Base-by-base conservation (phyloP, 2,888 invertebrate genomes). In the Drosophila falleni region DNA sequence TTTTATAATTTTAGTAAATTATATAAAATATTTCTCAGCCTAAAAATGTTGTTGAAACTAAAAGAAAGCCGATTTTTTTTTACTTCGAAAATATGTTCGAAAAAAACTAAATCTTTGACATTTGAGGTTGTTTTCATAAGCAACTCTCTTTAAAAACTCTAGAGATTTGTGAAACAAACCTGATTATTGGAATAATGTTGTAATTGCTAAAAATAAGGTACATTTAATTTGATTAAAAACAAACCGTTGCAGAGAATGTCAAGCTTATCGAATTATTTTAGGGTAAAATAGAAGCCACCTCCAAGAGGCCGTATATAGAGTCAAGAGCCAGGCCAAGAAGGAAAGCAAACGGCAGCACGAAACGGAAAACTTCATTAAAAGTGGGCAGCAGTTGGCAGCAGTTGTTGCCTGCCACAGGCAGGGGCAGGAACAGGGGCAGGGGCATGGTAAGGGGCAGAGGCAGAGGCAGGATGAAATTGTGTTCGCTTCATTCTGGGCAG, bases 351-450 rank as follows among this genome's bases (percentile, higher is more conserved):
- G 63, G 76, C 75, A 72, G 68, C 78, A 83, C 65, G 71, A 78
- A 86, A 78, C 83, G 83, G 83, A 84, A 84, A 84, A 84, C 83
- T 84, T 84, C 87, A 84, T 84, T 84, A 86, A 86, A 87, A 86
- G 84, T 86, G 87, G 84, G 84, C 83, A 83, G 86, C 86, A 72
- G 71, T 78, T 79, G 81, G 78, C 74, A 71, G 74, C 62, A 69
- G 70, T 54, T 59, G 74, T 69, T 65, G 80, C 62, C 63, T 55
- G 67, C 33, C 41, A 26, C 29, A 44, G n/a, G 37, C 46, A 54
- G 23, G 6, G 44, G 6, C n/a, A 44, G 4, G 6, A 5, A 2
- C 11, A 42, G 42, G 23, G n/a, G n/a, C n/a, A n/a, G n/a, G 6
- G 39, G 19, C 10, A 23, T 37, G 9, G 46, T 23, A 6, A 46